Evolutionary conservation across 1,140 invertebrate genomes (phyloP), one percentile per base, ranked within the genome.

Genomic region (Drosophila saltans): DNA sequence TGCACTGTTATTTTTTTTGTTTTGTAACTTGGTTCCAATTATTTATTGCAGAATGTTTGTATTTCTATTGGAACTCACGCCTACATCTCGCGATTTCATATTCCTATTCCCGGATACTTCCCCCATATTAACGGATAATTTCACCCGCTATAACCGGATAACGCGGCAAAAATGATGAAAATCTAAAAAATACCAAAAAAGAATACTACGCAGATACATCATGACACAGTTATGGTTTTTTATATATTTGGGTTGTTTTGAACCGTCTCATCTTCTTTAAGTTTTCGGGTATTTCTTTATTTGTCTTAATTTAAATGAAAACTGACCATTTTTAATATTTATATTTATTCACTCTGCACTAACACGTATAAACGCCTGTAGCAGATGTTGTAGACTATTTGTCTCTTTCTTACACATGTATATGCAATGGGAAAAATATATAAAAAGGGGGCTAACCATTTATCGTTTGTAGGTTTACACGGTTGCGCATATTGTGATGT

Each of bases 11-110:
- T 16, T n/a, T 26, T 8, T 8, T 11, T 9, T 24, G 3, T 1
- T 26, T 52, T 10, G 45, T 9, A 26, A 10, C 45, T 24, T 26
- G 10, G 21, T 9, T 52, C 45, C 45, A 52, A 26, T 52, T 26
- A 52, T 1, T 26, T 26, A 9, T 52, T 26, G 9, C 45, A 48
- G 55, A 71, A 48, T 48, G 16, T 16, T 41, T 67, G 73, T 70
- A 67, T 63, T 30, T 55, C 63, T 52, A 77, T 71, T 73, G 41
- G 67, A 79, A 77, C 71, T 73, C 68, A 86, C 39, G 48, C 69
- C 62, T 89, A 77, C 80, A 86, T 89, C 73, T 85, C 86, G 79
- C 82, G 81, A 77, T 75, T 85, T 78, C 45, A 21, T 48, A 48
- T 48, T 48, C 16, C 45, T 24, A 48, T 48, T 48, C 45, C 45